Conservation (phyloP, 2,888 invertebrate species). For the Dolomedes plantarius region DNA sequence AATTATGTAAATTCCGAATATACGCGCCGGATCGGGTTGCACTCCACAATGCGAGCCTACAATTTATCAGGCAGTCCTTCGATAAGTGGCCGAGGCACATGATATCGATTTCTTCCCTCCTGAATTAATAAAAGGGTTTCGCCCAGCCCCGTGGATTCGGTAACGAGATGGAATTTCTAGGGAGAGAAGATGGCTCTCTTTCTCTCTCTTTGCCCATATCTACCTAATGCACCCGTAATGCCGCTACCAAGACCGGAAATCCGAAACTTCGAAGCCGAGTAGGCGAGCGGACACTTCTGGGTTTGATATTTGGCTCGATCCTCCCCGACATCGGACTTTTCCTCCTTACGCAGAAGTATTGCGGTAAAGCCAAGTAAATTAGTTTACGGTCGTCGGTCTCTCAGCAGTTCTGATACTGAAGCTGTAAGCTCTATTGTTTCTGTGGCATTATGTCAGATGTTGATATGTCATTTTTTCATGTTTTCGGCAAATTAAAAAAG, state of each 20-base stretch:
- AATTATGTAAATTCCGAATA: constrained; percentile 69
- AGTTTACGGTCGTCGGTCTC: neutral
- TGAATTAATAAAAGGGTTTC: constrained; percentile 66
- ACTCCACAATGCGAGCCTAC: constrained; percentile 29
- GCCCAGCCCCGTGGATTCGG: constrained; percentile 10
- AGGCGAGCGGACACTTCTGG: neutral
- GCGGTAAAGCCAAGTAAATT: neutral
- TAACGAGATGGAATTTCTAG: constrained; percentile 63
- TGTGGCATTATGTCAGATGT: too few relatives aligned
- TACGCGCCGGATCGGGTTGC: constrained; percentile 48
- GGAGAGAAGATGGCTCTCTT: neutral
- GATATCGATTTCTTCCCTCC: constrained; percentile 34
- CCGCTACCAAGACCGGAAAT: neutral
- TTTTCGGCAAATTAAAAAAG: too few relatives aligned
- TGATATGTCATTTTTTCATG: too few relatives aligned
- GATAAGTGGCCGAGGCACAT: constrained; percentile 57
- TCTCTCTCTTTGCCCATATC: neutral
- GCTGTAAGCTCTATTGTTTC: too few relatives aligned
- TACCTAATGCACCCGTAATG: constrained; percentile 48
- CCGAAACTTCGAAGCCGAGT: constrained; percentile 5
- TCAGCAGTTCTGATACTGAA: too few relatives aligned
- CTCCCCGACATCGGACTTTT: neutral
- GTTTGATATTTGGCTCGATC: neutral
- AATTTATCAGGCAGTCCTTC: constrained; percentile 49
- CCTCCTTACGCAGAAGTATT: neutral